Base-by-base conservation (phyloP, 2,113 vertebrate species). In the Xiphophorus maculatus region DNA sequence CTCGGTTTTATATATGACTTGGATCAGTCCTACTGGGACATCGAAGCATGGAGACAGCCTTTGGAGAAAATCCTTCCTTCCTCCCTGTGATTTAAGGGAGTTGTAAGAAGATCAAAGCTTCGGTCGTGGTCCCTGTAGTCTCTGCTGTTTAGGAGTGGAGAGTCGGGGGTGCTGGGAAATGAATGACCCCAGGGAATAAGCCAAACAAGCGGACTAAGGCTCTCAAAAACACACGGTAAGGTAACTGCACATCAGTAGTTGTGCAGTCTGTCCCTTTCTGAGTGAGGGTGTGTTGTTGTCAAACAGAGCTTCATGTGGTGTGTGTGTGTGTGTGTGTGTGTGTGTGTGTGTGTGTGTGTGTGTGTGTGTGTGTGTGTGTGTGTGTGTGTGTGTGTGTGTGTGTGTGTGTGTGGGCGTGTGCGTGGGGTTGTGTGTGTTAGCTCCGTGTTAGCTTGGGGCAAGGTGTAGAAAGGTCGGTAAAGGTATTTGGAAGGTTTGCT, bases 51-150 rank as follows among this genome's bases (percentile, higher is more conserved):
- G 85, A 93, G 87, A 87, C 83, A 89, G 90, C 85, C 90, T 87
- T 91, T 91, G 78, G 86, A 87, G 74, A 85, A 88, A 88, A 88
- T 83, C 79, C 72, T 80, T 68, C 74, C 81, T 90, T 92, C 89
- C 87, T 91, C 72, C 61, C 63, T 84, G 83, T 86, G 83, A 89
- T 90, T 91, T 88, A 86, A 90, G 54, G 81, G 70, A 85, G 85
- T 66, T 83, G 75, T 91, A 80, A 84, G 88, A 87, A 92, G 91
- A 93, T 93, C 91, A 93, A 93, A 93, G 91, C 80, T 67, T 73
- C 7, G 19, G 83, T 88, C 84, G 73, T 66, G 61, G 86, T 92
- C 86, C 88, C 89, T 42, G 44, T 77, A 77, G 91, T 89, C 71
- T 85, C 79, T 30, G 11, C 84, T 88, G 77, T 89, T 87, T 79